Evolutionary conservation across 1,140 invertebrate species (phyloP).

Genomic region (Drosophila ironensis): DNA sequence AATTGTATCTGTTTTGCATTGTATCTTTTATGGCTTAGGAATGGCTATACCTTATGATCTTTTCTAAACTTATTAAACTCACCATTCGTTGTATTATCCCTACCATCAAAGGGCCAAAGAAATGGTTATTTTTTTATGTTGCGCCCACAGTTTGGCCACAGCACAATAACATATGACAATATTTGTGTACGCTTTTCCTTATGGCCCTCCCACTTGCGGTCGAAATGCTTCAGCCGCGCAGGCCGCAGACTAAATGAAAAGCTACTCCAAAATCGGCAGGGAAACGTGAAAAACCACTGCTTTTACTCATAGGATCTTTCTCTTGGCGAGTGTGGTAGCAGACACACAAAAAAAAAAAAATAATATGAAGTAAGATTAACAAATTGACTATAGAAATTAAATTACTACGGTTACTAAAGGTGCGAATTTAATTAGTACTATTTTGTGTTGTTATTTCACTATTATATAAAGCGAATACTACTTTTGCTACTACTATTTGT

Average conservation of each 20-base stretch:
- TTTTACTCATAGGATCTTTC: background rate
- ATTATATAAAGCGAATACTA: too few relatives aligned
- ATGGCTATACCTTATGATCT: too few relatives aligned
- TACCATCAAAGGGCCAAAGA: too few relatives aligned
- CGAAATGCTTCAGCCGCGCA: slow-evolving; percentile 40
- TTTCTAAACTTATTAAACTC: too few relatives aligned
- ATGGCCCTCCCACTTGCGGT: slow-evolving; percentile 70
- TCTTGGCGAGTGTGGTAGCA: background rate
- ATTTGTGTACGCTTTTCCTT: slow-evolving; percentile 44
- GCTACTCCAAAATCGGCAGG: slow-evolving; percentile 7
- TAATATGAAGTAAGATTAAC: background rate
- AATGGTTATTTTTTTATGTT: background rate
- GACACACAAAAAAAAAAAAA: background rate
- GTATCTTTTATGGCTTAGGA: too few relatives aligned
- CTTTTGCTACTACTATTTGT: too few relatives aligned
- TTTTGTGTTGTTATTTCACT: too few relatives aligned
- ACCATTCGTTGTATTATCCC: too few relatives aligned
- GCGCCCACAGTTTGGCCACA: slow-evolving; percentile 41
- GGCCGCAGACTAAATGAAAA: slow-evolving; percentile 31
- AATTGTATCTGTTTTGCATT: too few relatives aligned
- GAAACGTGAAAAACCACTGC: slow-evolving; percentile 9
- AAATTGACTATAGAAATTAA: background rate
- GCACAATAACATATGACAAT: slow-evolving; percentile 37
- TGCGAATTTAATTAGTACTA: too few relatives aligned
- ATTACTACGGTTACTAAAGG: background rate